Percentiles rank a stretch among this genome's conserved stretches.
phyloP scores from a whole-genome alignment of 2,797 vertebrate species.

The Echeneis naucrates region DNA sequence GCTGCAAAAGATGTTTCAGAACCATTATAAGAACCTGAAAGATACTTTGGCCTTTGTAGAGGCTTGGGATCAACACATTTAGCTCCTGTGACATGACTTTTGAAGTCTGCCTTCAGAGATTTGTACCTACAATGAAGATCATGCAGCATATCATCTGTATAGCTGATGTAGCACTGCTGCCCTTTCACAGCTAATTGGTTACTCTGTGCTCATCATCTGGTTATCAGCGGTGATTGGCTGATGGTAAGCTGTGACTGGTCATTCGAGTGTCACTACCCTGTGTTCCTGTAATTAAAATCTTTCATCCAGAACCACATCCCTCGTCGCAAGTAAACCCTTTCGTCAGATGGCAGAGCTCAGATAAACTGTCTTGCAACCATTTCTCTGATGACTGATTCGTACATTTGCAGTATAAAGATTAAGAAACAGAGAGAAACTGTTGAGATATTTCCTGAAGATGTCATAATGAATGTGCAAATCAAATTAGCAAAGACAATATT shows the following conservation, averaged over 20 bases:
- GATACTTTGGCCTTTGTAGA: constrained; percentile 23
- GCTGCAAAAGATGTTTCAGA: constrained; percentile 15
- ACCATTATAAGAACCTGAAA: constrained; percentile 19
- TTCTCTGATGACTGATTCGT: constrained; percentile 60
- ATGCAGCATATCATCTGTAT: constrained; percentile 64
- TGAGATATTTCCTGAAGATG: constrained; percentile 22
- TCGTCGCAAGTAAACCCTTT: constrained; percentile 81
- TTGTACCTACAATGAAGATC: constrained; percentile 67
- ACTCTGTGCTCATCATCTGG: constrained; percentile 78
- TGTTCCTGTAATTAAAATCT: constrained; percentile 89
- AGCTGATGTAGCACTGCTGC: constrained; percentile 72
- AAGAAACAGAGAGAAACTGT: constrained; percentile 27
- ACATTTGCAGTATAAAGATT: constrained; percentile 52
- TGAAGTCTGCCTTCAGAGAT: constrained; percentile 60
- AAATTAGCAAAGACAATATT: constrained; percentile 14
- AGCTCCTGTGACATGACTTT: constrained; percentile 52
- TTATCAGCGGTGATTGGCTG: constrained; percentile 84
- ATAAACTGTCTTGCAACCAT: constrained; percentile 81
- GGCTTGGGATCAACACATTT: constrained; percentile 35
- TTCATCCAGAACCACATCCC: constrained; percentile 86
- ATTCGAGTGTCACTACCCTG: constrained; percentile 83
- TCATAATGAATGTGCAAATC: constrained; percentile 9
- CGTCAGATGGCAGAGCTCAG: constrained; percentile 84
- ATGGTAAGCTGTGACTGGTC: constrained; percentile 81
- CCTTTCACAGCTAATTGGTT: constrained; percentile 80